These are phyloP conservation scores for Orius insidiosus DNA, from an alignment of 1,140 invertebrate genomes.

Conservation along the genomic window DNA sequence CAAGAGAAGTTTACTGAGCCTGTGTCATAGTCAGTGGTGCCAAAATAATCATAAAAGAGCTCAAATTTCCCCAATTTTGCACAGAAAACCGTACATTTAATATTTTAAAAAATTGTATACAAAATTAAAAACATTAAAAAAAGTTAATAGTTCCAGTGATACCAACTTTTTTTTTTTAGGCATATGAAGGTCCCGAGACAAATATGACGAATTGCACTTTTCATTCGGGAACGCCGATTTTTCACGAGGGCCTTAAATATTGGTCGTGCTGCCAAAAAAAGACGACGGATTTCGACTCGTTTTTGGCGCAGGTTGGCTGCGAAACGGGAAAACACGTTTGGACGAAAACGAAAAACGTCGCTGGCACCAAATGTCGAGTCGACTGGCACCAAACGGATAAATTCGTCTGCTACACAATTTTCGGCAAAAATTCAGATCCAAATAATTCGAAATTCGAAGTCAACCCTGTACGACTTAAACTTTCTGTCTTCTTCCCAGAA, in stretches of 20 bases:
- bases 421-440: slow-evolving; percentile 79
- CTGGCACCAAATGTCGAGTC: slow-evolving; percentile 50
- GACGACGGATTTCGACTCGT: slow-evolving; percentile 84
- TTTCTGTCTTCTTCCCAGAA: slow-evolving; percentile 62
- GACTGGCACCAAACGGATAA: slow-evolving; percentile 86
- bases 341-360: slow-evolving; percentile 49
- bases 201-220: slow-evolving; percentile 51
- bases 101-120: too few relatives aligned
- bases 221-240: slow-evolving; percentile 83
- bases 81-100: too few relatives aligned
- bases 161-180: too few relatives aligned
- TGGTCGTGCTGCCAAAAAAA: slow-evolving; percentile 92
- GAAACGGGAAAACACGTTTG: slow-evolving; percentile 68
- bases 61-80: too few relatives aligned
- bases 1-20: too few relatives aligned
- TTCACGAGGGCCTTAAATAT: slow-evolving; percentile 96
- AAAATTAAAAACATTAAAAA: too few relatives aligned
- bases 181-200: slow-evolving; percentile 48
- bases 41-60: too few relatives aligned
- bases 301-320: slow-evolving; percentile 79
- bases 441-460: slow-evolving; percentile 53
- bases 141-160: too few relatives aligned
- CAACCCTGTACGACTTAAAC: slow-evolving; percentile 65
- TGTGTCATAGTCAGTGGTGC: too few relatives aligned
- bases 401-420: slow-evolving; percentile 69